These are phyloP conservation scores for Takifugu flavidus DNA, from an alignment of 2,113 vertebrate species.

Conservation along the genomic window DNA sequence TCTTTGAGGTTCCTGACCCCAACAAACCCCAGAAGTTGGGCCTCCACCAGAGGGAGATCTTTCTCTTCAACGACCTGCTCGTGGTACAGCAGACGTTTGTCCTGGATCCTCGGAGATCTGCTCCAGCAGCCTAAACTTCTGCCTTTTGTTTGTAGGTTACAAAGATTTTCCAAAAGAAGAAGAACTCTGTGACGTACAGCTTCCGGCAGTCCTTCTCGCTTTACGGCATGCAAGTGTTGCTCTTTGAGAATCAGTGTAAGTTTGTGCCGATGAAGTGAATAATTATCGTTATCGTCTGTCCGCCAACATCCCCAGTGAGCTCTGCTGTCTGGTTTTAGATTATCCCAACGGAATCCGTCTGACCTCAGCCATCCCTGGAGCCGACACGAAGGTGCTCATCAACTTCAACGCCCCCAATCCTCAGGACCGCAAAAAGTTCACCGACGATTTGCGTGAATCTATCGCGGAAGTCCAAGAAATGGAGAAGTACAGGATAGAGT, in stretches of 20 bases:
- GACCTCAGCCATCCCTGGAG: conserved; percentile 90
- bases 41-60: conserved; percentile 95
- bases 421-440: conserved; percentile 98
- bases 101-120: neutral
- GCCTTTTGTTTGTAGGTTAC: conserved; percentile 80
- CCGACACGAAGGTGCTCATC: conserved; percentile 94
- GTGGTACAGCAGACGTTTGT: conserved; percentile 79
- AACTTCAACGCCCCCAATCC: conserved; percentile 99
- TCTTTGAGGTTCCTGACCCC: conserved; percentile 96
- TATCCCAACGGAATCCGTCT: conserved; percentile 95
- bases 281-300: neutral
- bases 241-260: conserved; percentile 98
- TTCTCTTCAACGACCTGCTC: conserved; percentile 96
- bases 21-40: conserved; percentile 96
- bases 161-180: conserved; percentile 99
- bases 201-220: conserved; percentile 97
- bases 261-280: neutral
- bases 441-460: conserved; percentile 92
- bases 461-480: conserved; percentile 97
- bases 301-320: neutral
- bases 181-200: conserved; percentile 96
- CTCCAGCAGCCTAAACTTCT: neutral
- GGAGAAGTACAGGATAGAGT: conserved; percentile 98
- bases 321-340: conserved; percentile 70
- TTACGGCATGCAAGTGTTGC: conserved; percentile 93